Conservation (phyloP, 92 coral and sea anemone species). For the Chrysogorgia sp. region DNA sequence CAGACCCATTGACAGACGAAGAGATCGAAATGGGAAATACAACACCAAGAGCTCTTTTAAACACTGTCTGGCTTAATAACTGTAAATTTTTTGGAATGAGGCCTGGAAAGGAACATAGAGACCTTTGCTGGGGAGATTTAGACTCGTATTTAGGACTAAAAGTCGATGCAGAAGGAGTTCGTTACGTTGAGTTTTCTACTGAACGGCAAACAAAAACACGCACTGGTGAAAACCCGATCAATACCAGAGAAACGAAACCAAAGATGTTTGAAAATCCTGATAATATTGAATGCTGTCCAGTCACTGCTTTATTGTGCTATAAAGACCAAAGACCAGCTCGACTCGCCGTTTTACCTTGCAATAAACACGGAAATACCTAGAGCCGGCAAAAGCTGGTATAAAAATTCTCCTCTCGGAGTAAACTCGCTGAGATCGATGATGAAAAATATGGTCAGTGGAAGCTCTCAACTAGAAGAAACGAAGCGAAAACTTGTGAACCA, state of each 20-base stretch:
- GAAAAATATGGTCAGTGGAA: not conserved
- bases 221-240: conserved; percentile 50
- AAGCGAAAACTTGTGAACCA: conserved; percentile 64
- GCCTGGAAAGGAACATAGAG: no score
- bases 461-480: conserved; percentile 38
- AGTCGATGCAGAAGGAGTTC: conserved; percentile 52
- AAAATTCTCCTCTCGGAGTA: no score
- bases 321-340: no score
- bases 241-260: conserved; percentile 42
- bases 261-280: no score
- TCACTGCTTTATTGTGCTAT: no score
- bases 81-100: conserved; percentile 59
- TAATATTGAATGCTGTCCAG: no score
- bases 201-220: no score
- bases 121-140: no score
- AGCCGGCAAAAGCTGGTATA: conserved; percentile 62
- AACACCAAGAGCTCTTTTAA: conserved; percentile 58
- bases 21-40: conserved; percentile 56
- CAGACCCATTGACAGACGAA: conserved; percentile 68
- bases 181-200: no score
- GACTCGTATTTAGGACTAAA: conserved; percentile 39
- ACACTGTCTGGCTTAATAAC: conserved; percentile 57
- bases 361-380: conserved; percentile 58
- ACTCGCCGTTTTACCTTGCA: no score
- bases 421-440: no score